Conservation (phyloP, 2,797 vertebrate genomes). For the Schizopygopsis pylzovi region DNA sequence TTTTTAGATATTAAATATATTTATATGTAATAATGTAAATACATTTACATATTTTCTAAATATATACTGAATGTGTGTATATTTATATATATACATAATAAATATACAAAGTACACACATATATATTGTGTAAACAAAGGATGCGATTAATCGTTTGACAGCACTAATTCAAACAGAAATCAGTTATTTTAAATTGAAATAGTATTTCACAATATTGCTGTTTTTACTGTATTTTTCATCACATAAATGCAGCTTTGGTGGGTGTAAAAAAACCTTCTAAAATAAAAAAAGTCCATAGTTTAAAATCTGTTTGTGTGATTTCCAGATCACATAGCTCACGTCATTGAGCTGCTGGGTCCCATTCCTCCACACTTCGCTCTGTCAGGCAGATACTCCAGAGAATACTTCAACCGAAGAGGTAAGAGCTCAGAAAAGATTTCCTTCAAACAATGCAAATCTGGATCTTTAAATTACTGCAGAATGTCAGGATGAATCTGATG, state of each 20-base stretch:
- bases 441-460: not conserved
- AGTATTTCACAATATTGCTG: not conserved
- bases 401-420: conserved; percentile 99
- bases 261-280: not conserved
- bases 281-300: not conserved
- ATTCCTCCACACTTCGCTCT: conserved; percentile 94
- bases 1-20: no score
- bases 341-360: conserved; percentile 95
- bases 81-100: no score
- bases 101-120: no score
- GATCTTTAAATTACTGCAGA: not conserved
- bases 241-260: not conserved
- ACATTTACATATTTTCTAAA: no score
- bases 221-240: not conserved
- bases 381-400: conserved; percentile 97
- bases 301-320: not conserved
- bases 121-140: no score
- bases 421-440: conserved; percentile 52
- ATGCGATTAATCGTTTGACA: no score
- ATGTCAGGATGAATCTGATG: not conserved
- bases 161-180: not conserved
- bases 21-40: no score
- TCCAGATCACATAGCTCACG: conserved; percentile 91
- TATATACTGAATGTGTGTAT: no score
- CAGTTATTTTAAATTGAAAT: not conserved